Evolutionary conservation across 2,113 vertebrate genomes (phyloP), one percentile per base, ranked within the genome.

Genomic region (Paradoxurus hermaphroditus): DNA sequence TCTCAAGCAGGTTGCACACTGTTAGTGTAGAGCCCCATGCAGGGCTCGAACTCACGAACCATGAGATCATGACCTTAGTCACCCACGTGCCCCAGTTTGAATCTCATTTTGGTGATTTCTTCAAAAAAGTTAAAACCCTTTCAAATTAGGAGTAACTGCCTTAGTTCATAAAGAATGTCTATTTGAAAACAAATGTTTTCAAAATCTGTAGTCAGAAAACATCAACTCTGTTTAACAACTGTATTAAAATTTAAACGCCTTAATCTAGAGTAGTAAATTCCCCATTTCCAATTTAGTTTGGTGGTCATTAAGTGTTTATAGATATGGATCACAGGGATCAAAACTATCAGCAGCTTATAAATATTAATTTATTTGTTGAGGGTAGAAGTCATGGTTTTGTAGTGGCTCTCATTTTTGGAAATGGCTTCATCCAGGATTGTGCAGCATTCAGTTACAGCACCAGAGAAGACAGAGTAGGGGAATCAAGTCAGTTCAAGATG

Each of bases 331-430:
- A 81, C n/a, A 65, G 39, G 51, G 31, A 53, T 94, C 13, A 23
- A 84, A n/a, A 68, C 67, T 90, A 12, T 72, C 65, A 96, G 65
- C 49, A 86, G 62, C 49, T 68, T 77, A 62, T 77, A 27, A 51
- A n/a, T 90, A 68, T 67, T 82, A 49, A 78, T 85, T 78, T 89
- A 81, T 94, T 90, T 95, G 85, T 82, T 96, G 79, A 63, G 14
- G 15, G 46, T 46, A 78, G n/a, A 44, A 82, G 36, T 39, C 81
- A 56, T 19, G 72, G 14, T 90, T 92, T 96, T 96, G 13, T 51
- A 72, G 75, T 87, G 39, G 90, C 19, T 91, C 3, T 91, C 44
- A 34, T 72, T 56, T 78, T 53, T 95, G 86, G 56, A 8, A 49
- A 41, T 93, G 46, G 34, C 83, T 83, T 94, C 11, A 63, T 90